Evolutionary conservation across 2,113 vertebrate genomes (phyloP).

Genomic region (Echinops telfairi): DNA sequence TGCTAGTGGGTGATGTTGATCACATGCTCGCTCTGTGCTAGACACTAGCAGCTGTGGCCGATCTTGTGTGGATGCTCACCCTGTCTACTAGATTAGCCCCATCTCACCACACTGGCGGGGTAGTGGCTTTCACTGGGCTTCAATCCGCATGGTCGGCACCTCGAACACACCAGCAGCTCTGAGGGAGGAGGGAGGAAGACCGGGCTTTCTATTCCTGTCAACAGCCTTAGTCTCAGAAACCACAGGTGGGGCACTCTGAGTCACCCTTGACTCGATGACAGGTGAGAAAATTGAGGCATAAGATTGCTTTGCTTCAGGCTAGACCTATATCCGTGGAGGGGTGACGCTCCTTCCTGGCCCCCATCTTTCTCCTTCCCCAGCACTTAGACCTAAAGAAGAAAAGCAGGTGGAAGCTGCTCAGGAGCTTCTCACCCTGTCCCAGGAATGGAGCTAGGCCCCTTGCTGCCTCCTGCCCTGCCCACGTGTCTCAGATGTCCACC

Average conservation of each 20-base stretch:
- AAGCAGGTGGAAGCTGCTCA: neutral
- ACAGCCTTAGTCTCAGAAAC: too few relatives aligned
- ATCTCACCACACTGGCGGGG: neutral
- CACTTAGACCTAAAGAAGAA: neutral
- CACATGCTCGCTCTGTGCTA: neutral
- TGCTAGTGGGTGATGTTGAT: too few relatives aligned
- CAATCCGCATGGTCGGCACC: too few relatives aligned
- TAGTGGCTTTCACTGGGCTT: too few relatives aligned
- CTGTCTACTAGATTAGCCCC: neutral
- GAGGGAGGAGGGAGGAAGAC: too few relatives aligned
- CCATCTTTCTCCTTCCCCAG: neutral
- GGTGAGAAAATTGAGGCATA: neutral
- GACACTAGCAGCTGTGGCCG: accelerated
- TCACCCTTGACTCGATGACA: neutral
- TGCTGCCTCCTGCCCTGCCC: neutral
- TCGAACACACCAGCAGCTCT: too few relatives aligned
- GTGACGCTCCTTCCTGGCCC: neutral
- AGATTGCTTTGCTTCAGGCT: neutral
- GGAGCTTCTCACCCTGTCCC: neutral
- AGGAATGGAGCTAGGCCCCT: neutral
- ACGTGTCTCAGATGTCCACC: neutral
- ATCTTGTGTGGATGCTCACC: neutral
- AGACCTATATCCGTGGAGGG: neutral
- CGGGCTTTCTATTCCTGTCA: too few relatives aligned
- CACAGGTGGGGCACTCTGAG: too few relatives aligned